Evolutionary conservation across 2,888 invertebrate species (phyloP).

Genomic region (Dolichopus griseipennis): DNA sequence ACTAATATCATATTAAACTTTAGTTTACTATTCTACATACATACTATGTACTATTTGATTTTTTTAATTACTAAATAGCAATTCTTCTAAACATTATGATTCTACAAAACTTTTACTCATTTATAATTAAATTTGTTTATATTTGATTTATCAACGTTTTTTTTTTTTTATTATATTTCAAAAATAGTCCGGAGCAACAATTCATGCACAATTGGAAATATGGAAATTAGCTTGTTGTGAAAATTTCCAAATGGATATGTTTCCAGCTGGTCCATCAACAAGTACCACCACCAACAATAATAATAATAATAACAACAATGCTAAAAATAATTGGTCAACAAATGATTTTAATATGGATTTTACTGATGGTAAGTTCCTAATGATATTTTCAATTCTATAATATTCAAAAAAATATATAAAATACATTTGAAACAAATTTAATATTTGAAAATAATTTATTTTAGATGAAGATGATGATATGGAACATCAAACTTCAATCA

Average conservation of each 20-base stretch:
- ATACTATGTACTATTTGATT: too few species aligned
- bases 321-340: slow-evolving; percentile 26
- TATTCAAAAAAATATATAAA: too few species aligned
- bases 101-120: too few species aligned
- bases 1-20: too few species aligned
- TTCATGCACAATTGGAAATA: slow-evolving; percentile 81
- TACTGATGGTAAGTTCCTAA: slow-evolving; percentile 33
- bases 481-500: slow-evolving; percentile 24
- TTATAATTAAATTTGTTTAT: too few species aligned
- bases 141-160: not conserved
- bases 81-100: too few species aligned
- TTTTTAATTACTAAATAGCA: too few species aligned
- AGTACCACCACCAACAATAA: not conserved
- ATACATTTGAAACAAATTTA: too few species aligned
- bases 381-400: not conserved
- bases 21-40: too few species aligned
- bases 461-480: slow-evolving; percentile 46
- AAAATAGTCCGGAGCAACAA: slow-evolving; percentile 68
- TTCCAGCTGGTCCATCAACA: slow-evolving; percentile 28
- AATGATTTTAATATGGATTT: slow-evolving; percentile 28
- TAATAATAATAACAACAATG: not conserved
- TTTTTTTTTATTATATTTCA: slow-evolving; percentile 20
- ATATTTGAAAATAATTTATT: slow-evolving; percentile 20
- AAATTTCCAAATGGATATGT: slow-evolving; percentile 44
- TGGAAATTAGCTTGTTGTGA: slow-evolving; percentile 75